Conservation (phyloP, 2,797 vertebrate species). For the Lindbergichthys nudifrons region DNA sequence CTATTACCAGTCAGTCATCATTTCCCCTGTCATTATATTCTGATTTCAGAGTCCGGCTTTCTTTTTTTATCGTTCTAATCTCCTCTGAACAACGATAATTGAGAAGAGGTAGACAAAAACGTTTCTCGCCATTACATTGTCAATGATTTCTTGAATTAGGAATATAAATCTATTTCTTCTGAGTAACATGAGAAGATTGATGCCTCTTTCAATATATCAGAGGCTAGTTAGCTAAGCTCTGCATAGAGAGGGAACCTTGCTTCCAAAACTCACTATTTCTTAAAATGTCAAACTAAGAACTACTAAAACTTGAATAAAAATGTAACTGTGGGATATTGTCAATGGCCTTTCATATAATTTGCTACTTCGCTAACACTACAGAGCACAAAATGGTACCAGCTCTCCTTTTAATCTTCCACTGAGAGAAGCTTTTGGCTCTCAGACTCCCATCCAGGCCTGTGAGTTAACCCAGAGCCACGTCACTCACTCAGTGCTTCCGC, state of each 20-base stretch:
- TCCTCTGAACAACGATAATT: conserved; percentile 27
- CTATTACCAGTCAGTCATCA: conserved; percentile 6
- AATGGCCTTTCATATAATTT: conserved; percentile 4
- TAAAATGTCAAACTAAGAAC: background rate
- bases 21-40: too few relatives aligned
- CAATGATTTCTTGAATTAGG: background rate
- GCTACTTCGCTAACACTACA: background rate
- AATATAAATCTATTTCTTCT: background rate
- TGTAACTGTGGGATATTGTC: background rate
- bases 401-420: conserved; percentile 35
- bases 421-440: conserved; percentile 39
- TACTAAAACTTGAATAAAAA: background rate
- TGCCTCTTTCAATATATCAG: background rate
- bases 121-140: background rate
- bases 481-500: conserved; percentile 53
- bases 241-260: background rate
- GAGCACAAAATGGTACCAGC: conserved; percentile 16
- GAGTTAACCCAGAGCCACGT: conserved; percentile 49
- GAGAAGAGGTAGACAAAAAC: background rate
- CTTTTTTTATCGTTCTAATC: conserved; percentile 34
- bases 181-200: background rate
- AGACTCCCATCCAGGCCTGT: conserved; percentile 35
- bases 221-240: background rate
- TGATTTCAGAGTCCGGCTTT: background rate
- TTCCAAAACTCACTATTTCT: background rate